Evolutionary conservation across 2,113 vertebrate species (phyloP).

Genomic region (Pelmatolapia mariae): DNA sequence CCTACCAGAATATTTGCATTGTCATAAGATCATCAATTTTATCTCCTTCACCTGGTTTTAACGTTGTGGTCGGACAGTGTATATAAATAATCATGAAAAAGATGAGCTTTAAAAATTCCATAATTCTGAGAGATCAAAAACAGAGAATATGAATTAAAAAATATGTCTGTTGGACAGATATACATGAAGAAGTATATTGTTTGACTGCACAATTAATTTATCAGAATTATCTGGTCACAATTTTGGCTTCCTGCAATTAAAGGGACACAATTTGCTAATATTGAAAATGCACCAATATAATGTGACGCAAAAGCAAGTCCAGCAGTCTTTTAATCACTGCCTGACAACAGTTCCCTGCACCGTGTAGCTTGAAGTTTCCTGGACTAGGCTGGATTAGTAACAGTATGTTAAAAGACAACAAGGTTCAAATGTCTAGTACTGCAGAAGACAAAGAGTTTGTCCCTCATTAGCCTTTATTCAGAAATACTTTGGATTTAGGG

Average conservation of each 20-base stretch:
- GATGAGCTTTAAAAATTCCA: neutral
- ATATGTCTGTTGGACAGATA: neutral
- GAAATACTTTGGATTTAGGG: neutral
- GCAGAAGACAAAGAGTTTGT: neutral
- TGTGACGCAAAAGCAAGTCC: neutral
- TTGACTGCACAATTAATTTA: neutral
- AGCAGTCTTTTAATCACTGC: neutral
- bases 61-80: neutral
- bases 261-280: neutral
- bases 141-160: neutral
- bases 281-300: neutral
- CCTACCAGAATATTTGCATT: neutral
- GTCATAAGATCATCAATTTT: neutral
- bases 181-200: neutral
- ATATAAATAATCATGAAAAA: neutral
- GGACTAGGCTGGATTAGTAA: neutral
- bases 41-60: neutral
- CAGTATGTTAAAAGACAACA: neutral
- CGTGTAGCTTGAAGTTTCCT: neutral
- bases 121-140: neutral
- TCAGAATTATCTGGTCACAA: neutral
- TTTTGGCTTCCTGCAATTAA: neutral
- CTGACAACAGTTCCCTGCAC: neutral
- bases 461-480: neutral
- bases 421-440: neutral